A percentile compares a stretch with the other conserved stretches of the same genome.
Evolutionary conservation across 2,888 invertebrate species (phyloP).

Genomic region (Drosophila phalerata): DNA sequence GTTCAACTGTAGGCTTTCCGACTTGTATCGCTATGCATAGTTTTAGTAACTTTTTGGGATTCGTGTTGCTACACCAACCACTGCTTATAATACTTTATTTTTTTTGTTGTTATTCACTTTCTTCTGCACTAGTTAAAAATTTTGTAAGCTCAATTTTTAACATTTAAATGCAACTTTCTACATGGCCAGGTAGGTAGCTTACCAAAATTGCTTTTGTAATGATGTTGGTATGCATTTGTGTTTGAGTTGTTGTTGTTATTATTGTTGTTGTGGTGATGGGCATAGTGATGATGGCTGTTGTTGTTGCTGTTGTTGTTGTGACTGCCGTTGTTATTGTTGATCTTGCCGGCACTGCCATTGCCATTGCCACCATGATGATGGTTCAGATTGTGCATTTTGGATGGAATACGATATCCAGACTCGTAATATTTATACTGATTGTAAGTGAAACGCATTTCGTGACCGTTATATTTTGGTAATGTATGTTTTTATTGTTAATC

Average conservation of each 20-base stretch:
- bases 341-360: slow-evolving; percentile 39
- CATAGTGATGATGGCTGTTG: slow-evolving; percentile 33
- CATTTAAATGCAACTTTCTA: slow-evolving; percentile 34
- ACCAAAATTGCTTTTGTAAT: slow-evolving; percentile 85
- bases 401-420: slow-evolving; percentile 84
- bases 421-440: slow-evolving; percentile 85
- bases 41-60: background rate
- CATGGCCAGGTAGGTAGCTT: slow-evolving; percentile 56
- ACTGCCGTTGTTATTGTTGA: slow-evolving; percentile 35
- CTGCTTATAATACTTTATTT: background rate
- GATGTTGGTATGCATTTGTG: slow-evolving; percentile 71
- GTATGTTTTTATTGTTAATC: background rate
- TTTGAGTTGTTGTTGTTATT: slow-evolving; percentile 53
- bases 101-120: slow-evolving; percentile 11
- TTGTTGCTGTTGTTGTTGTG: slow-evolving; percentile 31
- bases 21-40: background rate
- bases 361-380: slow-evolving; percentile 55
- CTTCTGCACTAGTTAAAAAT: slow-evolving; percentile 8
- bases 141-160: background rate
- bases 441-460: slow-evolving; percentile 85
- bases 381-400: slow-evolving; percentile 82
- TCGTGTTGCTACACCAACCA: background rate
- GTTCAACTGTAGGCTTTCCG: background rate
- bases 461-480: background rate
- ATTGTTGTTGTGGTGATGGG: slow-evolving; percentile 35